Evolutionary conservation across 2,797 vertebrate species (phyloP).

Genomic region (Hydrophis major): DNA sequence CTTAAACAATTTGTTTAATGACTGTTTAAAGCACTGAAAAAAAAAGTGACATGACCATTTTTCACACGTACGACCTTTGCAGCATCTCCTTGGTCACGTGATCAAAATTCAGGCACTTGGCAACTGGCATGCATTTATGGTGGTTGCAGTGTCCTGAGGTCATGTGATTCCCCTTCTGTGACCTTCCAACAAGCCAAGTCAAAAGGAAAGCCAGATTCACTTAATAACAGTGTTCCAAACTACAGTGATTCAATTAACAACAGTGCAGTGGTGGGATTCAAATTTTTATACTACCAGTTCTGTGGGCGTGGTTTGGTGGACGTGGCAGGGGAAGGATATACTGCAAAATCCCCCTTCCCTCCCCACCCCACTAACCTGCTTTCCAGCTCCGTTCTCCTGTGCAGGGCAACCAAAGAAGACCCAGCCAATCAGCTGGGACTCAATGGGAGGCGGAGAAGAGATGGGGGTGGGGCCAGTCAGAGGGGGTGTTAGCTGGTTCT

Average conservation of each 20-base stretch:
- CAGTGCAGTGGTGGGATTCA: no score
- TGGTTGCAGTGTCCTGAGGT: background rate
- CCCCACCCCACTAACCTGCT: no score
- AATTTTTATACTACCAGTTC: no score
- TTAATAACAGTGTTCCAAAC: background rate
- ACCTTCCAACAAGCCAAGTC: background rate
- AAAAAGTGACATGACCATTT: background rate
- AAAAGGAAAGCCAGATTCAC: background rate
- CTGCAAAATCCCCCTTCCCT: no score
- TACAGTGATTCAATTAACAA: background rate
- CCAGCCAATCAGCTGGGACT: no score
- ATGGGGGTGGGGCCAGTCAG: no score
- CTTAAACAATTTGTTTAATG: background rate
- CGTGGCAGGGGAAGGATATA: no score
- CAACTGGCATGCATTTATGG: background rate
- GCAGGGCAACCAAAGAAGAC: no score
- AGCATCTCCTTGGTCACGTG: background rate
- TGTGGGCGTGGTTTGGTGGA: no score
- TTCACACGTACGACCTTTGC: background rate
- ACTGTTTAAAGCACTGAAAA: background rate
- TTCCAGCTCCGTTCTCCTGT: no score
- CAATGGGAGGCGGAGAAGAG: no score
- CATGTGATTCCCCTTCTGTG: background rate
- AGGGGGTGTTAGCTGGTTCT: no score
- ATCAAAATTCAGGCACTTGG: background rate